Evolutionary conservation across 2,113 vertebrate species (phyloP), one percentile per base, ranked within the genome.

Genomic region (Grammatotria lemairii): DNA sequence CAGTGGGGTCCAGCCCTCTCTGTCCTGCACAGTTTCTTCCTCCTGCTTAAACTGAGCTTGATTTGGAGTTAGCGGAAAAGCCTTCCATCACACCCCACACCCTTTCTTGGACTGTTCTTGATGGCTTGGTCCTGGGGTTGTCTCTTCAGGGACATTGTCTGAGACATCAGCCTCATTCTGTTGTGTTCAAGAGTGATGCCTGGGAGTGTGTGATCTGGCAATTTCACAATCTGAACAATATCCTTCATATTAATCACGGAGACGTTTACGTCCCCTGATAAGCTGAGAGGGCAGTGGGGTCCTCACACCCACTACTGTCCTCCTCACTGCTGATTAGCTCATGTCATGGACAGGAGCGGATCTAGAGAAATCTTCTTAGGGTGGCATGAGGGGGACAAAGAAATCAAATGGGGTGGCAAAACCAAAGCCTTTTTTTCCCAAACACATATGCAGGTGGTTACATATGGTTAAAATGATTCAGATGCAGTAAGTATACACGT

Each of bases 51-150:
- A 73, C 13, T 45, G 68, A 5, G 13, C 68, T 73, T 23, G 38
- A 17, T 45, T 73, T 45, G 68, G 65, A 0, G 63, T 73, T 42
- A 73, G n/a, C 2, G 4, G 65, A 73, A 21, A 40, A 70, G 38
- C 65, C 12, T 31, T 70, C n/a, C 0, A 70, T 21, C 38, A 14
- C 12, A 42, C 14, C 38, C 38, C 65, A 70, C 0, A 14, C 0
- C 0, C 38, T 70, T 0, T 42, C 65, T 23, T 42, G 5, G 35
- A 65, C 60, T 73, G 35, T 1, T 73, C 3, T 40, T 73, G 65
- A 73, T 14, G 13, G 11, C 65, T 73, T 73, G 38, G n/a, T 73
- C 0, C 38, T 73, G 38, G 65, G 4, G n/a, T 21, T 70, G 65
- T 33, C 31, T 65, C 60, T 38, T 68, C 63, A 38, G 17, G 33